Conservation (phyloP, 2,797 vertebrate species). For the Psittacula echo region DNA sequence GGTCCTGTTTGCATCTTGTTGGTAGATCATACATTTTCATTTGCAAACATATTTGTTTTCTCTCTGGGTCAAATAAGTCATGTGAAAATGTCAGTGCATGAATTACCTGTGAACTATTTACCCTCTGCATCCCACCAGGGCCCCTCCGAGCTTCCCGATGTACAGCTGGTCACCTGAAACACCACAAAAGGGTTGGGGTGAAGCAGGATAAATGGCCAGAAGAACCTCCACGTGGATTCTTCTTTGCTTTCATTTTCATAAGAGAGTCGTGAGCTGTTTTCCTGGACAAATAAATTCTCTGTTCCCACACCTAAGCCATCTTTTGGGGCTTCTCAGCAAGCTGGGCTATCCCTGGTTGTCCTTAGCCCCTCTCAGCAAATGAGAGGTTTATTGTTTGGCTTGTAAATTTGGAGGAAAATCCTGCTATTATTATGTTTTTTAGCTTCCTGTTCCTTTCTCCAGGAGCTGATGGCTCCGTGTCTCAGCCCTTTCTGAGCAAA, state of each 20-base stretch:
- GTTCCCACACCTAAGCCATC: neutral
- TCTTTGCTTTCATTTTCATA: neutral
- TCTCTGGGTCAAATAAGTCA: neutral
- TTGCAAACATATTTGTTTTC: constrained; percentile 33
- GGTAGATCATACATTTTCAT: neutral
- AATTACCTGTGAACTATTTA: constrained; percentile 44
- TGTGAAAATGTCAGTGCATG: constrained; percentile 15
- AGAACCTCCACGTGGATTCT: neutral
- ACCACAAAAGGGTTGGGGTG: neutral
- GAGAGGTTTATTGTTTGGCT: neutral
- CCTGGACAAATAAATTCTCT: neutral
- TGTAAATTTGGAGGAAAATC: neutral
- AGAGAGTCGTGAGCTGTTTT: neutral
- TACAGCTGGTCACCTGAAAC: rapidly evolving
- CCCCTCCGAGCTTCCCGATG: neutral
- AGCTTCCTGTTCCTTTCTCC: neutral
- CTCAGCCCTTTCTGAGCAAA: neutral
- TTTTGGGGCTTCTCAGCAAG: neutral
- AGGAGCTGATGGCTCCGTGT: rapidly evolving
- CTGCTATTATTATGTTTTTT: neutral
- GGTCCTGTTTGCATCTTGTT: neutral
- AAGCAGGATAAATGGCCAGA: neutral
- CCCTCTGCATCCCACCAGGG: neutral
- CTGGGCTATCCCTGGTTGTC: neutral
- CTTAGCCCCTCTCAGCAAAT: neutral